Evolutionary conservation across 37 sponge, comb jelly and placozoan genomes (phyloP).

Genomic region (Corticium candelabrum): DNA sequence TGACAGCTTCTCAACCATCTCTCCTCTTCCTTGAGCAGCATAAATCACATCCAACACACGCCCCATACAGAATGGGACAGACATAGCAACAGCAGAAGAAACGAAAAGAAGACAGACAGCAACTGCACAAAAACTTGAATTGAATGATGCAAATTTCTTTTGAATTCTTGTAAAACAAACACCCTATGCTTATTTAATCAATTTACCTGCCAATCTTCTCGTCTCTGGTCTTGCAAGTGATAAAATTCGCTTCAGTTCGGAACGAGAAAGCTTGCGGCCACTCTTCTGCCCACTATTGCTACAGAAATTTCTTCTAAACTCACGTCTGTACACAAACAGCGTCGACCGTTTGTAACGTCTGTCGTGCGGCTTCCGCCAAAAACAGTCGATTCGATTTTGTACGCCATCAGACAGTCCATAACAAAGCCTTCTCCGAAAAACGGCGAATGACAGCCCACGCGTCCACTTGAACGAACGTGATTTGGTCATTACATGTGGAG

Average conservation of each 20-base stretch:
- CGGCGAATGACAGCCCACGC: too few species aligned
- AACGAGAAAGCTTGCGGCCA: neutral
- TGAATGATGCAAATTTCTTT: too few species aligned
- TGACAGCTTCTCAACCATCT: neutral
- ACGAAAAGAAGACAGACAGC: constrained; percentile 20
- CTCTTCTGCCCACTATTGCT: neutral
- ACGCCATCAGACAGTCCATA: too few species aligned
- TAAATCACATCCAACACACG: constrained; percentile 28
- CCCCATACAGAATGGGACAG: constrained; percentile 31
- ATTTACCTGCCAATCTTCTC: neutral
- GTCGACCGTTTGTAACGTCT: too few species aligned
- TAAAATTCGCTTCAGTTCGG: neutral
- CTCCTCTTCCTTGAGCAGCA: neutral
- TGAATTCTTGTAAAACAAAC: too few species aligned
- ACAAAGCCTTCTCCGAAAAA: too few species aligned
- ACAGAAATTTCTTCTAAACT: neutral
- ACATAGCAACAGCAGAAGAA: constrained; percentile 26
- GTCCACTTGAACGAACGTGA: too few species aligned
- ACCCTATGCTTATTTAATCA: neutral
- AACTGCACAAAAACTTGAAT: constrained; percentile 6
- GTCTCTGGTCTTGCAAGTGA: neutral
- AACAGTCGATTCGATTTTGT: too few species aligned
- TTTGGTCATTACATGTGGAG: too few species aligned
- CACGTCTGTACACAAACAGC: too few species aligned
- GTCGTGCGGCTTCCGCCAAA: too few species aligned